Base-by-base conservation (phyloP, 2,797 vertebrate species). In the Cyprinodon diabolis region DNA sequence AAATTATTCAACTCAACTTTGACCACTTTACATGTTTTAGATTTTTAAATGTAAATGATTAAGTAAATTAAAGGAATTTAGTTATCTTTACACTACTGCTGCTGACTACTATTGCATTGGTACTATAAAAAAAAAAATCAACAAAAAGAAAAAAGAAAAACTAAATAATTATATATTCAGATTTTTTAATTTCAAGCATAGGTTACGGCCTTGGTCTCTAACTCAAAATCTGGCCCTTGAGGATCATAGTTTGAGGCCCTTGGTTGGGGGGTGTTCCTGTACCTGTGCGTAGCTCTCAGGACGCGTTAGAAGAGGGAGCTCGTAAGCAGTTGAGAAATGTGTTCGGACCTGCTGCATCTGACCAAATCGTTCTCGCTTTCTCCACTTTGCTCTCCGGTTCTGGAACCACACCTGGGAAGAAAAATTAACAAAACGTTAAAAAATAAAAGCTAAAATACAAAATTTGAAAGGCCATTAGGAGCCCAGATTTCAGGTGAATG, bases 281-380 rank as follows among this genome's bases (percentile, higher is more conserved):
- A 99, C 98, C 97, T 99, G 98, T 86, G 98, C 98, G 0, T 99
- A 99, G 91, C 97, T 99, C 93, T 99, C 98, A 0, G 96, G 96
- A n/a, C 97, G 95, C 15, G 97, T 97, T 82, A 99, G 95, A 56
- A 99, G 96, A 9, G 98, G 98, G 84, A 99, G 91, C 93, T 99
- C 98, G 0, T 99, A 99, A 60, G 98, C 96, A 0, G 97, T 96
- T 77, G 98, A 97, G 94, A 99, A 99, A 90, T 99, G 98, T 6
- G 97, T 99, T 45, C 98, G 96, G 84, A 99, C 98, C 93, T 99
- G 98, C 91, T 99, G 98, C 98, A 99, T 99, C 91, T 99, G 98
- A 43, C 98, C 98, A 0, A 99, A 99, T n/a, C 98, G 95, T 72
- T 99, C 98, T 81, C 98, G 90, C 93, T 99, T 99, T 79, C 98